Conservation (phyloP, 2,113 vertebrate species). For the Prolemur simus region DNA sequence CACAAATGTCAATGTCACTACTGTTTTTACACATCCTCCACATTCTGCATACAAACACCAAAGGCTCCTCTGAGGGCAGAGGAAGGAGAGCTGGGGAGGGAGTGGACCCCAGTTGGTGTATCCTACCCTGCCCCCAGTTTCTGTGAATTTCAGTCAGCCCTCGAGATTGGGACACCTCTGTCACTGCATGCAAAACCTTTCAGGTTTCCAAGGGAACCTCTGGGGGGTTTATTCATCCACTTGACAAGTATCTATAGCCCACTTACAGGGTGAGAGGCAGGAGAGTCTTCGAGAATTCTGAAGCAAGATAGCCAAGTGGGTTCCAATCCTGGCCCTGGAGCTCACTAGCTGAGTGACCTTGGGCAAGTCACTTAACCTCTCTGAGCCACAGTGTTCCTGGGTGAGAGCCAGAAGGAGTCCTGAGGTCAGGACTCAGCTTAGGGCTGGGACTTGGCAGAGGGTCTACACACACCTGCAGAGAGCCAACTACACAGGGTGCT, state of each 20-base stretch:
- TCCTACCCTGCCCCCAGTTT: background rate
- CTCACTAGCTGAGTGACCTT: background rate
- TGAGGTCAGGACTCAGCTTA: background rate
- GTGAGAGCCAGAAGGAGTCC: background rate
- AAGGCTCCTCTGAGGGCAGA: background rate
- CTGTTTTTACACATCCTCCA: background rate
- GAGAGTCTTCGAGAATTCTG: background rate
- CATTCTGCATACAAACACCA: background rate
- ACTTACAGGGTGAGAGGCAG: no score
- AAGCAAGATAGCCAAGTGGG: background rate
- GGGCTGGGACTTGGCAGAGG: background rate
- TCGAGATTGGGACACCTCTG: background rate
- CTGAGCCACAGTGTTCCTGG: background rate
- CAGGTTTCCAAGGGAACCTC: background rate
- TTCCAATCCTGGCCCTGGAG: background rate
- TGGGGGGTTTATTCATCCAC: background rate
- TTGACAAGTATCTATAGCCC: no score
- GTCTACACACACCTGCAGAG: background rate
- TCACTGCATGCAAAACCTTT: background rate
- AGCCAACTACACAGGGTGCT: rapidly evolving
- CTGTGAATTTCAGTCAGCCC: background rate
- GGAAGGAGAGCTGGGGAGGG: no score
- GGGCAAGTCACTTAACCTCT: background rate
- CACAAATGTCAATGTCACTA: background rate
- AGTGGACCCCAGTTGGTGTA: background rate